Evolutionary conservation across 2,797 vertebrate species (phyloP), one percentile per base, ranked within the genome.

Genomic region (Holocentrus rufus): DNA sequence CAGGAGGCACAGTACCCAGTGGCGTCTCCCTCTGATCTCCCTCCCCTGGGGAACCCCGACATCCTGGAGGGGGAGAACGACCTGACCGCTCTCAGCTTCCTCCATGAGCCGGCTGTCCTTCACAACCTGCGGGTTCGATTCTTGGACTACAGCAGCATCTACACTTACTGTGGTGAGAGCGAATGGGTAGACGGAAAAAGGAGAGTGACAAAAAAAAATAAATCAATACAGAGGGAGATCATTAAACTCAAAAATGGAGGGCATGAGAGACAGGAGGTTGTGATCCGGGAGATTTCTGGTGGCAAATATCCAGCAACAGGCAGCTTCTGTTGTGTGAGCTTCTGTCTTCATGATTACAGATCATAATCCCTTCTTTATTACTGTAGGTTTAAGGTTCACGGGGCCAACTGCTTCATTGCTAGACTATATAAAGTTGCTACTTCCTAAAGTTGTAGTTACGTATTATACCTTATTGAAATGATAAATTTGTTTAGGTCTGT

Each of bases 111-210:
- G 0, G 95, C 94, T 0, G 92, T 95, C 65, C 84, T 95, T 77
- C 94, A 94, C 76, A 95, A 94, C 49, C 93, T 96, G 13, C 82
- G 89, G 0, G 83, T 91, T 61, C 90, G 94, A 31, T 96, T 95
- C 69, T 85, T 95, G 69, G 94, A 96, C 85, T 94, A 92, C 89
- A 95, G 77, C 39, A 89, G 92, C 85, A 95, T 95, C 83, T 94
- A 94, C 85, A 95, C 94, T 0, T 94, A 94, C 89, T 96, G 95
- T 0, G 92, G 94, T 95, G 88, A 92, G 89, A 92, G 89, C 1
- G 2, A 11, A 2, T 0, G 2, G 22, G 27, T 3, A 23, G 47
- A 34, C 15, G 42, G 31, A 25, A 47, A 2, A 5, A 25, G 14
- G 27, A 44, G 64, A 64, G 47, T 30, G 2, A n/a, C 7, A 15